phyloP scores from a whole-genome alignment of 2,797 vertebrate genomes.

The Alcedo atthis region DNA sequence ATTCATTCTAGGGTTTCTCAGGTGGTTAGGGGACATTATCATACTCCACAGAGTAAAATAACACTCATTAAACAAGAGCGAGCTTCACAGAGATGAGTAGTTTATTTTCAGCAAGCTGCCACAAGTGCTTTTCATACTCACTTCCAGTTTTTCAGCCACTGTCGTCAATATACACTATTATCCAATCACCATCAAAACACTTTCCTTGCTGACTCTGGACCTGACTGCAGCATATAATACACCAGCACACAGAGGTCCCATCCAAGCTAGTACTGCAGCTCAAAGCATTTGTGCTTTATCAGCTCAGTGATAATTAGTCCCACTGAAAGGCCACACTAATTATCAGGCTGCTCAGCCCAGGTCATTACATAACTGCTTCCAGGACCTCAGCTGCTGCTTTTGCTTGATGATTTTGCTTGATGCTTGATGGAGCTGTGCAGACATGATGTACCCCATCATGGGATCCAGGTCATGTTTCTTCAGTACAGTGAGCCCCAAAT shows the following conservation, averaged over 20 bases:
- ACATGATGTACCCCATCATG: neutral
- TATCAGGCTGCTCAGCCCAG: neutral
- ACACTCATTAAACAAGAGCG: neutral
- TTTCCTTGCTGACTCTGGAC: neutral
- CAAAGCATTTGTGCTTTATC: neutral
- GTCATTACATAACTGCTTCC: neutral
- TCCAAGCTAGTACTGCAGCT: neutral
- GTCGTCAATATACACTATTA: neutral
- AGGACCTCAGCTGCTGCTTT: neutral
- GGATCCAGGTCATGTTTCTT: neutral
- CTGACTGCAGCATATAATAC: neutral
- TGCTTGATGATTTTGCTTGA: neutral
- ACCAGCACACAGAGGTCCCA: neutral
- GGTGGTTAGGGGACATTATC: constrained; percentile 3
- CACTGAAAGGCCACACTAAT: neutral
- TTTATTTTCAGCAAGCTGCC: neutral
- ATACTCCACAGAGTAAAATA: constrained; percentile 24
- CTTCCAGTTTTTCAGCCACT: neutral
- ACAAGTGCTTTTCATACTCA: neutral
- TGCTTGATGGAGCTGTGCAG: neutral
- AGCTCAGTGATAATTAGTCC: constrained; percentile 10
- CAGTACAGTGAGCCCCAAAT: rapidly evolving
- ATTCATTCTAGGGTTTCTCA: neutral
- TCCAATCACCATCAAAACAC: neutral
- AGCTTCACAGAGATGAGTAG: neutral